Conservation (phyloP, 1,140 invertebrate species). For the Procambarus virginalis region DNA sequence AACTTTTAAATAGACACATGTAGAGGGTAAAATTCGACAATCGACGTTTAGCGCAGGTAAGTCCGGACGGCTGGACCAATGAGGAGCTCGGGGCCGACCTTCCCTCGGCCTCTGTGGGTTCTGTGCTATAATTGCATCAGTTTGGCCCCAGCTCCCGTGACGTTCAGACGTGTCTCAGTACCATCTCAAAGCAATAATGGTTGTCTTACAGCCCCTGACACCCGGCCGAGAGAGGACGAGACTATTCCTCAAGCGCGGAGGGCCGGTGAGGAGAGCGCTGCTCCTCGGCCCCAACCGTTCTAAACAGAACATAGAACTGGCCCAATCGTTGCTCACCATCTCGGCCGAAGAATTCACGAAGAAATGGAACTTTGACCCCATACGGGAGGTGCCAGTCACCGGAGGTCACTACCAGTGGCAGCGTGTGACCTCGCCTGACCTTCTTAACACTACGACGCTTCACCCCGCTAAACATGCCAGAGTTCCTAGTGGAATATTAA, state of each 20-base stretch:
- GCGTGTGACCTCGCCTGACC: neutral
- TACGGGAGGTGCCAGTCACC: conserved; percentile 12
- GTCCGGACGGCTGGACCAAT: neutral
- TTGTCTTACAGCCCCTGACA: conserved; percentile 38
- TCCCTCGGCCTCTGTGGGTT: neutral
- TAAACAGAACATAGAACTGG: conserved; percentile 13
- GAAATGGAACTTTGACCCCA: conserved; percentile 50
- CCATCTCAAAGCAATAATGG: neutral
- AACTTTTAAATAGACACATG: neutral
- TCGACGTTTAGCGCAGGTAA: neutral
- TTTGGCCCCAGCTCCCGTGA: neutral
- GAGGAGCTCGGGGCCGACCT: neutral
- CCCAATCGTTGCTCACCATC: conserved; percentile 43
- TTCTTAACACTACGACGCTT: neutral
- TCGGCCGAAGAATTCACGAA: conserved; percentile 38
- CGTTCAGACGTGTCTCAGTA: neutral
- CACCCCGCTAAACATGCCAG: neutral
- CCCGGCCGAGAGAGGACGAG: neutral
- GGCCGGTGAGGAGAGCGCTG: conserved; percentile 14
- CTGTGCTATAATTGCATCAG: neutral
- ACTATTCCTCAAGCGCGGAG: conserved; percentile 30
- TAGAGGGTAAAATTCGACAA: neutral
- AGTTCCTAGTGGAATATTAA: neutral
- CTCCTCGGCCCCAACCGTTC: conserved; percentile 9
- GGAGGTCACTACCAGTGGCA: neutral